Base-by-base conservation (phyloP, 1,140 invertebrate species). In the Eumeta japonica region DNA sequence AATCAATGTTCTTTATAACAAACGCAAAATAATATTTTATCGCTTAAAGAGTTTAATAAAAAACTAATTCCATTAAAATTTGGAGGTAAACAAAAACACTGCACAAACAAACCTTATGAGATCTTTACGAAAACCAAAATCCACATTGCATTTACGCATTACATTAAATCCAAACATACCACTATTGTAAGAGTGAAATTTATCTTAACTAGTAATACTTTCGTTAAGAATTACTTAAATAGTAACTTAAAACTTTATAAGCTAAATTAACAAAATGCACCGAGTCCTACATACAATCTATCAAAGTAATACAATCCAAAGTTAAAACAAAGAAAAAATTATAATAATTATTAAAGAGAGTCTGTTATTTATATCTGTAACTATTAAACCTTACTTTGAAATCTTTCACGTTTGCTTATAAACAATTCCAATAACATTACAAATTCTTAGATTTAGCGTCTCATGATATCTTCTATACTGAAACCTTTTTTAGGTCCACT, bases 401-500 rank as follows among this genome's bases (percentile, higher is more conserved):
- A n/a, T n/a, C n/a, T n/a, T n/a, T n/a, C n/a, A n/a, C n/a, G n/a
- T n/a, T n/a, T n/a, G n/a, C n/a, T n/a, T n/a, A n/a, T n/a, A n/a
- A n/a, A n/a, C n/a, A n/a, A n/a, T n/a, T n/a, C n/a, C n/a, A n/a
- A n/a, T n/a, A n/a, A n/a, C n/a, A n/a, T n/a, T n/a, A n/a, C n/a
- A n/a, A n/a, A n/a, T 39, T 27, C 9, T 36, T 27, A 28, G 35
- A 12, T 45, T 73, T 71, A 85, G 59, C 83, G 81, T 52, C 83
- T 74, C 84, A 86, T 86, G 36, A 86, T 86, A 46, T 86, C 84
- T 58, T 84, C 84, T 67, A 86, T 86, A 57, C 83, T 85, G 58
- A 86, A 86, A 16, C 84, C 84, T 57, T 84, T 74, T 75, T 81
- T 70, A 58, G 79, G 47, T 45, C 74, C 53, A 48, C 63, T 51